phyloP scores from a whole-genome alignment of 1,140 invertebrate genomes.

The Tribolium castaneum region DNA sequence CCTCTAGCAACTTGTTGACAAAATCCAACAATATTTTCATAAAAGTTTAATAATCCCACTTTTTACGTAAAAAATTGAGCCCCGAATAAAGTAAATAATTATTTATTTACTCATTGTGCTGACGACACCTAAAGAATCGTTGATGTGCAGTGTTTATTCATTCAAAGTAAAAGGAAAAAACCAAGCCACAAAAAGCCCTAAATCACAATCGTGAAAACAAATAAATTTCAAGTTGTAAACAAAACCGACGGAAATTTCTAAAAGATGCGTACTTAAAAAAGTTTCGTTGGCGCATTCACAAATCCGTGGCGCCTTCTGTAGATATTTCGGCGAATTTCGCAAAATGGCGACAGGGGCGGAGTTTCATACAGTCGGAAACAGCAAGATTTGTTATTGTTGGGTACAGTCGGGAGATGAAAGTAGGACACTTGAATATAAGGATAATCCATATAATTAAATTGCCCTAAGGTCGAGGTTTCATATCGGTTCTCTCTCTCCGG shows the following conservation, averaged over 20 bases:
- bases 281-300: not conserved
- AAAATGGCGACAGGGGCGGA: conserved; percentile 30
- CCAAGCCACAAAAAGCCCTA: not conserved
- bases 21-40: too few species aligned
- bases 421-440: not conserved
- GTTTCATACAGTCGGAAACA: conserved; percentile 14
- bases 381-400: conserved; percentile 33
- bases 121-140: not conserved
- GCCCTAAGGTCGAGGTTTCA: not conserved
- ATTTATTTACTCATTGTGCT: too few species aligned
- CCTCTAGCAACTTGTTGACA: too few species aligned
- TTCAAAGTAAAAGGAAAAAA: not conserved
- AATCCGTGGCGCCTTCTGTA: conserved; percentile 2
- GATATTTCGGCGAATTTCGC: not conserved
- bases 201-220: not conserved
- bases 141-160: not conserved
- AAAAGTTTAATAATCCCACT: too few species aligned
- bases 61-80: too few species aligned
- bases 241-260: not conserved
- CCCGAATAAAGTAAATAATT: too few species aligned
- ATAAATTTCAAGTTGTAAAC: not conserved
- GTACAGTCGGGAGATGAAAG: conserved; percentile 2
- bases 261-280: not conserved
- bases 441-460: conserved; percentile 9
- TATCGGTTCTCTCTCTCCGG: not conserved